These are phyloP conservation scores for Acleris laterana DNA, from an alignment of 2,888 invertebrate species.

Conservation along the genomic window DNA sequence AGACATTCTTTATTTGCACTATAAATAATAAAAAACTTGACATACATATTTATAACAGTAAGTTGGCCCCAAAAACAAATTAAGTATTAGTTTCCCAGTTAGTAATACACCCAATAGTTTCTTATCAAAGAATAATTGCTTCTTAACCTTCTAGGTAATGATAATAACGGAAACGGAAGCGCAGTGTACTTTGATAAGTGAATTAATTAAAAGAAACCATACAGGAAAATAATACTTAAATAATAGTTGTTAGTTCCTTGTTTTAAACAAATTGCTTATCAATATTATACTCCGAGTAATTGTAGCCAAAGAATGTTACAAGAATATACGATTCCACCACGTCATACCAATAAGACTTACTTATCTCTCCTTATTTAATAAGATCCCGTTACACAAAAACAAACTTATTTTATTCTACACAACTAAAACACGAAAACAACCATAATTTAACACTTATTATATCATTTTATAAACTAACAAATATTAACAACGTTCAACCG, in stretches of 20 bases:
- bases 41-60: too few relatives aligned
- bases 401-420: constrained; percentile 21
- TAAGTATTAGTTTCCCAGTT: too few relatives aligned
- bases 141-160: too few relatives aligned
- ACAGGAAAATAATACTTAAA: neutral
- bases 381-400: constrained; percentile 44
- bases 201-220: neutral
- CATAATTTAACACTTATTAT: constrained; percentile 34
- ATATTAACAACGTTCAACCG: constrained; percentile 38
- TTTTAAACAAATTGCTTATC: neutral
- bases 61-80: too few relatives aligned
- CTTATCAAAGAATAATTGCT: too few relatives aligned
- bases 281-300: neutral
- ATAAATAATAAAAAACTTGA: too few relatives aligned
- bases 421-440: neutral
- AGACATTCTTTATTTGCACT: too few relatives aligned
- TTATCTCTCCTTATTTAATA: constrained; percentile 40
- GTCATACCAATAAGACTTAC: constrained; percentile 70
- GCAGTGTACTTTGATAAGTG: too few relatives aligned
- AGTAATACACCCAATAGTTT: too few relatives aligned
- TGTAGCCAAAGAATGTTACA: constrained; percentile 2
- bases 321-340: constrained; percentile 47
- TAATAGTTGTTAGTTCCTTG: neutral
- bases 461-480: constrained; percentile 31
- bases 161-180: too few relatives aligned